Percentiles rank a stretch among this genome's conserved stretches.
Conservation (phyloP, 2,113 vertebrate genomes). For the Mirounga angustirostris region DNA sequence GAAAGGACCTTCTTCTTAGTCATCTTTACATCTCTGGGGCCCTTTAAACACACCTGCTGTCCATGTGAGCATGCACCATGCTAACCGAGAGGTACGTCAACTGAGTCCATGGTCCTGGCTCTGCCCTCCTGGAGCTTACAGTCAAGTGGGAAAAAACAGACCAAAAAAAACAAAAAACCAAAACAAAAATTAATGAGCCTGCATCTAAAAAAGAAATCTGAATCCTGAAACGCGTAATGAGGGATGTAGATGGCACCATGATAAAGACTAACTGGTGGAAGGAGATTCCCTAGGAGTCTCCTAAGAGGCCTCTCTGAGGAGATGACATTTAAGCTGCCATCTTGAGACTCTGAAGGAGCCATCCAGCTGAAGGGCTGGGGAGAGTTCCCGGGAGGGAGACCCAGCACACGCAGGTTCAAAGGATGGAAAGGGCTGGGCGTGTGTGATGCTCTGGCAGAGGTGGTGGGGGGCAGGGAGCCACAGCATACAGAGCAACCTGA, state of each 20-base stretch:
- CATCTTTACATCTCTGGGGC: neutral
- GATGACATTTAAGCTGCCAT: slow-evolving; percentile 46
- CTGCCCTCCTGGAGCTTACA: neutral
- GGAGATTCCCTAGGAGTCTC: slow-evolving; percentile 34
- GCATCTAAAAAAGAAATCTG: neutral
- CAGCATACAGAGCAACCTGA: neutral
- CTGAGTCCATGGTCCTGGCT: neutral
- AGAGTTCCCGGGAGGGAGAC: neutral
- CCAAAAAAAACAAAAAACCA: neutral
- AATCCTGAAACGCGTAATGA: neutral
- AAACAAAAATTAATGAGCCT: neutral
- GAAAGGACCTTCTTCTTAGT: neutral
- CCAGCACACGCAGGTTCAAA: neutral
- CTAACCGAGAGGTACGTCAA: neutral
- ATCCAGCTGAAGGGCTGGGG: neutral
- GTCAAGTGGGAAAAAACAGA: neutral
- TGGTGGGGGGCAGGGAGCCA: too few relatives aligned
- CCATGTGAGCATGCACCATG: fast-evolving
- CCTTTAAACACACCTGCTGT: neutral
- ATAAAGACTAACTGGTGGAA: slow-evolving; percentile 39
- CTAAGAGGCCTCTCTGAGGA: slow-evolving; percentile 43
- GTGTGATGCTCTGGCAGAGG: neutral
- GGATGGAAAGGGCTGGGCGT: neutral
- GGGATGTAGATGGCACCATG: neutral
- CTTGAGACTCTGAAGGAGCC: slow-evolving; percentile 14